Base-by-base conservation (phyloP, 2,888 invertebrate species). In the Leptinotarsa juncta region DNA sequence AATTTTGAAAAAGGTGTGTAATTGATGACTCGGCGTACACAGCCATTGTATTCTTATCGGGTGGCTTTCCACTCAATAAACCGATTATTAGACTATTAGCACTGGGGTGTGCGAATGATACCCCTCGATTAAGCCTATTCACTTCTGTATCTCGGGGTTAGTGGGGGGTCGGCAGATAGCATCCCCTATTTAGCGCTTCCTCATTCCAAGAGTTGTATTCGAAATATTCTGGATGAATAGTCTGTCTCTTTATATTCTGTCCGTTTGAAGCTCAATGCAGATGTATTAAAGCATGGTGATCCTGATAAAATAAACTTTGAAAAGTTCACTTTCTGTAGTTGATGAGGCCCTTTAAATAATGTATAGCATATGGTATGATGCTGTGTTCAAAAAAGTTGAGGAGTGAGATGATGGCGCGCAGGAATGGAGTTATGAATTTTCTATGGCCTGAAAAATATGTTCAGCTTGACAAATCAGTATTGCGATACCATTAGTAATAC, bases 51-150 rank as follows among this genome's bases (percentile, higher is more conserved):
- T 81, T 84, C 87, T 87, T 87, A 87, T 87, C 87, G 82, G 80
- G 72, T 82, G 78, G 84, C 83, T 87, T 87, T 86, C 85, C 87
- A 85, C 86, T 86, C 86, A 87, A 87, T 87, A 87, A 86, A 85
- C 84, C 87, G 87, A 87, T 87, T 86, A 85, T 80, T 82, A 81
- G 81, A 82, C 85, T 82, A 83, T 84, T 85, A 84, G 80, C 83
- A 79, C 77, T 75, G 78, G 73, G 79, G 80, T 79, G 82, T 83
- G 83, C 81, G 79, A 80, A 82, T 81, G 83, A 83, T 83, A 81
- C 79, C 80, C 81, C 71, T 79, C 80, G 81, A 81, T 81, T 82
- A 77, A 75, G 72, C 78, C 67, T 51, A 53, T 67, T 67, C 67
- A 67, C 26, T 53, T 4, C 26, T 51, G 23, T 51, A 67, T 50